Percentiles rank a stretch among this genome's conserved stretches.
Evolutionary conservation across 2,888 invertebrate genomes (phyloP).

Genomic region (Salticus scenicus): DNA sequence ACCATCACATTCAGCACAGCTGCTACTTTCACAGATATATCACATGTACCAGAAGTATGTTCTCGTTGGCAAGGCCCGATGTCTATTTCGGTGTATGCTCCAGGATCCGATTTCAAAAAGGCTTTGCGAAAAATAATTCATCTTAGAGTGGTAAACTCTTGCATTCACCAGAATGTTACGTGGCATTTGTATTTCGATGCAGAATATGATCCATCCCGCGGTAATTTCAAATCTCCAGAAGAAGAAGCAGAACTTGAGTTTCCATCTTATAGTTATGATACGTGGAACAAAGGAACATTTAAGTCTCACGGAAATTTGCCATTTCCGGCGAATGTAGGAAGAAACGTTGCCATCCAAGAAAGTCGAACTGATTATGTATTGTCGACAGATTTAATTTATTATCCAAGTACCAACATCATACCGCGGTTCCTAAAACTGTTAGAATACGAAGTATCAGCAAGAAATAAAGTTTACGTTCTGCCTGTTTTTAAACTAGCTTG

Average conservation of each 20-base stretch:
- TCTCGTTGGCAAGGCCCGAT: slow-evolving; percentile 84
- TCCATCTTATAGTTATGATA: slow-evolving; percentile 17
- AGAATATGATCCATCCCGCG: slow-evolving; percentile 61
- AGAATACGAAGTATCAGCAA: slow-evolving; percentile 9
- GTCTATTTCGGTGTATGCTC: slow-evolving; percentile 83
- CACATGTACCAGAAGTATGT: slow-evolving; percentile 82
- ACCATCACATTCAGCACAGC: slow-evolving; percentile 83
- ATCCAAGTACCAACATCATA: slow-evolving; percentile 71
- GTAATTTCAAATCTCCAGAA: slow-evolving; percentile 63
- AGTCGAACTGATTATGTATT: slow-evolving; percentile 70
- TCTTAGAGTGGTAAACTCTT: slow-evolving; percentile 80
- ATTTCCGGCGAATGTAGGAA: slow-evolving; percentile 72
- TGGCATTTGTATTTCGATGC: slow-evolving; percentile 92
- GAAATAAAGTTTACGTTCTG: slow-evolving; percentile 40
- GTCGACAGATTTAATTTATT: slow-evolving; percentile 71
- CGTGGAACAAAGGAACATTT: slow-evolving; percentile 43
- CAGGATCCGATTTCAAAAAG: slow-evolving; percentile 81
- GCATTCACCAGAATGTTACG: slow-evolving; percentile 86
- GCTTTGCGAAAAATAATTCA: slow-evolving; percentile 81
- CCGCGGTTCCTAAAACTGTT: slow-evolving; percentile 66
- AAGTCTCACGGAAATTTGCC: slow-evolving; percentile 76
- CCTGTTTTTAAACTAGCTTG: slow-evolving; percentile 48
- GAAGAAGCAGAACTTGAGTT: slow-evolving; percentile 42
- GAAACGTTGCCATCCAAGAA: slow-evolving; percentile 71
- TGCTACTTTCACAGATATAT: slow-evolving; percentile 83